Conservation (phyloP, 2,113 vertebrate genomes). For the Gymnarchus niloticus region DNA sequence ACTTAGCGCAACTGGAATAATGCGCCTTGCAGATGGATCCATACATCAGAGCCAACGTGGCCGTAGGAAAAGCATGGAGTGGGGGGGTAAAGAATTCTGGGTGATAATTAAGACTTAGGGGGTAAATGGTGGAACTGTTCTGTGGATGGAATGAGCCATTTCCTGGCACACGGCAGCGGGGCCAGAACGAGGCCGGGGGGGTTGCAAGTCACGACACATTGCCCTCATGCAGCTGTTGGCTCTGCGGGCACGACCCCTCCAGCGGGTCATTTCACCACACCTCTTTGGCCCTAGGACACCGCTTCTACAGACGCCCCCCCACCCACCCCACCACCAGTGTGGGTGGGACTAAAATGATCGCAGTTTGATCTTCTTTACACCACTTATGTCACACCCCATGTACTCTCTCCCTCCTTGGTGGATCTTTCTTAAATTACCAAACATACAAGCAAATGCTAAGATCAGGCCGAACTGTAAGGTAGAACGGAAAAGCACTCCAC, state of each 20-base stretch:
- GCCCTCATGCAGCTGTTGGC: conserved; percentile 28
- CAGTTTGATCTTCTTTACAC: neutral
- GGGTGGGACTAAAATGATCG: neutral
- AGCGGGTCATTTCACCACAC: neutral
- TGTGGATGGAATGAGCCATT: conserved; percentile 55
- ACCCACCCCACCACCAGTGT: neutral
- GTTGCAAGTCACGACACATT: conserved; percentile 67
- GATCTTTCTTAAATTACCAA: neutral
- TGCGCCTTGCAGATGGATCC: conserved; percentile 60
- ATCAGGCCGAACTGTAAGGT: neutral
- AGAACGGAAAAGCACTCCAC: neutral
- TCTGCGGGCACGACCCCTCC: neutral
- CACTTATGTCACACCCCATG: no score
- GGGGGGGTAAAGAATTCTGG: neutral
- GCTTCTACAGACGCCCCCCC: neutral
- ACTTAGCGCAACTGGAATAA: conserved; percentile 60
- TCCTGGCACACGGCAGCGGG: conserved; percentile 51
- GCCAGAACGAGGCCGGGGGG: conserved; percentile 52
- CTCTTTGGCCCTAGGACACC: neutral
- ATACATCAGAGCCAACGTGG: conserved; percentile 4
- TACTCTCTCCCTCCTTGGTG: neutral
- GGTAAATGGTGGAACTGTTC: conserved; percentile 59
- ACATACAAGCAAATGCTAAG: neutral
- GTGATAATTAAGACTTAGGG: conserved; percentile 28
- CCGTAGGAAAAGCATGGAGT: neutral